A percentile compares a stretch with the other conserved stretches of the same genome.
phyloP scores from a whole-genome alignment of 2,797 vertebrate species.

The Octomys mimax region DNA sequence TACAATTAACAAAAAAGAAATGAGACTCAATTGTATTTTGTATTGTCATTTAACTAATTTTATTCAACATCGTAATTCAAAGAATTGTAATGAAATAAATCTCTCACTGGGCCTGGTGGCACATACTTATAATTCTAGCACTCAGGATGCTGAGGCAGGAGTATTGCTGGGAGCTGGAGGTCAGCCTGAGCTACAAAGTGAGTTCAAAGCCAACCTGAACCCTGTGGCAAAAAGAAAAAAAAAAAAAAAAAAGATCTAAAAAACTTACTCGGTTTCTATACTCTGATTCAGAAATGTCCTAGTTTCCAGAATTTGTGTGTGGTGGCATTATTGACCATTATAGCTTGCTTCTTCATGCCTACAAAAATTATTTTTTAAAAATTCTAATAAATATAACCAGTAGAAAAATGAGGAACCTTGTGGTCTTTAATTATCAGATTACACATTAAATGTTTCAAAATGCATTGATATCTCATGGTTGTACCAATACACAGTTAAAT shows the following conservation, averaged over 20 bases:
- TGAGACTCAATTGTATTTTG: background rate
- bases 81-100: conserved; percentile 25
- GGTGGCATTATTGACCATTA: background rate
- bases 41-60: background rate
- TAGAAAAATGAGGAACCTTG: background rate
- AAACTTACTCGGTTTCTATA: background rate
- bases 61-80: background rate
- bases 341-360: conserved; percentile 22
- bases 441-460: conserved; percentile 37
- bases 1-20: background rate
- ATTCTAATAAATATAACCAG: background rate
- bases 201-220: background rate
- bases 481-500: background rate
- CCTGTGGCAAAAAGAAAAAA: background rate
- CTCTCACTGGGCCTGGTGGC: background rate
- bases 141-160: background rate
- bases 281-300: background rate
- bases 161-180: background rate
- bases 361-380: background rate
- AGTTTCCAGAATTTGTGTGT: background rate
- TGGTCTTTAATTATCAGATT: background rate
- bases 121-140: background rate
- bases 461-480: background rate
- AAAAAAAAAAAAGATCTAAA: background rate
- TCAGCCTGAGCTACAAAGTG: background rate